Percentiles rank a stretch among this genome's conserved stretches.
phyloP scores from a whole-genome alignment of 1,140 invertebrate species.

The Bombyx mandarina region DNA sequence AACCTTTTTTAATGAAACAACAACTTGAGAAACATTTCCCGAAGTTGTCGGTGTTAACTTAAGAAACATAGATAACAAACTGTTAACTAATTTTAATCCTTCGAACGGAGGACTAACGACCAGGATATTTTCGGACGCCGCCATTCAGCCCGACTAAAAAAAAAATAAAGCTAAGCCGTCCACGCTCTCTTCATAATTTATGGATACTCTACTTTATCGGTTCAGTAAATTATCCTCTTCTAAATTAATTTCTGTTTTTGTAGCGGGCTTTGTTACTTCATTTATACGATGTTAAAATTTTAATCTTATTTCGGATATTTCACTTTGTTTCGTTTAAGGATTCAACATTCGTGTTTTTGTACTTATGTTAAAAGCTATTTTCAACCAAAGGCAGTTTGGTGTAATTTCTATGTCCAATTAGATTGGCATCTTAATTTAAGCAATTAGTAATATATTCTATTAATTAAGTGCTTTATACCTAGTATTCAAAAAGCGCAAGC shows the following conservation, averaged over 20 bases:
- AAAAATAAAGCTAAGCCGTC: slow-evolving; percentile 40
- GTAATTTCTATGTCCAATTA: no score
- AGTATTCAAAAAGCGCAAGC: no score
- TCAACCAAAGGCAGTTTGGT: no score
- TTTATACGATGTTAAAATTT: no score
- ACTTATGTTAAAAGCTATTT: no score
- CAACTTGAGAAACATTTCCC: not conserved
- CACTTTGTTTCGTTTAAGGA: no score
- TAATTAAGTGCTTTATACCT: no score
- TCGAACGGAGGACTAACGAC: slow-evolving; percentile 41
- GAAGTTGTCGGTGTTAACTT: not conserved
- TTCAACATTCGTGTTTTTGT: no score
- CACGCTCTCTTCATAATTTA: slow-evolving; percentile 40
- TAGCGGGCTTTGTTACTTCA: slow-evolving; percentile 1
- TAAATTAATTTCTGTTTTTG: slow-evolving; percentile 25
- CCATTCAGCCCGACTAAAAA: slow-evolving; percentile 49
- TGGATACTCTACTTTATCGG: slow-evolving; percentile 30
- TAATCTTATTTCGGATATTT: no score
- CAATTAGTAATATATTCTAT: no score
- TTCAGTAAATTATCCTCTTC: slow-evolving; percentile 22
- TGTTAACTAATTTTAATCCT: slow-evolving; percentile 53
- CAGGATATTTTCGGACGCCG: slow-evolving; percentile 57
- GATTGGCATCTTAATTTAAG: no score
- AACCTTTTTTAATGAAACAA: not conserved
- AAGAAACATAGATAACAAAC: slow-evolving; percentile 6